Evolutionary conservation across 2,797 vertebrate species (phyloP), one percentile per base, ranked within the genome.

Genomic region (Onychomys leucogaster): DNA sequence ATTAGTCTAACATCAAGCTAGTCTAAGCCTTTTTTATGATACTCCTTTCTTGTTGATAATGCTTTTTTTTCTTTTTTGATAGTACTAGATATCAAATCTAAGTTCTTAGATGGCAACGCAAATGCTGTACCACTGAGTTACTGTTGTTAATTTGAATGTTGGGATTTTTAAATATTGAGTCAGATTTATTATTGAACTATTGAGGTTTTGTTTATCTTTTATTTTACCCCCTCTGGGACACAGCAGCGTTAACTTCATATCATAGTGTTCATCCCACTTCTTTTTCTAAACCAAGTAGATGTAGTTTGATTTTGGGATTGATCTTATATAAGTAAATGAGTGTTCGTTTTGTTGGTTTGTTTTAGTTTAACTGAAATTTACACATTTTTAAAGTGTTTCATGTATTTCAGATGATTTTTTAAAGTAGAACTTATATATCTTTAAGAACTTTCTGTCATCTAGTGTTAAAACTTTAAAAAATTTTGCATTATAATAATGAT

Each of bases 101-200:
- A 69, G 4, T 27, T 19, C 14, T 65, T 85, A 6, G 1, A 23
- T 25, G 7, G 13, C 29, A 27, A 84, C 3, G 16, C 59, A 85
- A 46, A 65, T 59, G n/a, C 21, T 75, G 46, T 83, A 65, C 32
- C 52, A 49, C 49, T 59, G 13, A 77, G 6, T 81, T 76, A 75
- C 83, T 13, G n/a, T 71, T 80, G 17, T 92, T 94, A 95, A 46
- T 89, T 96, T 95, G 41, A 91, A 57, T 89, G 23, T 90, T 86
- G 89, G 21, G 83, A 91, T 61, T 96, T 34, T 71, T 57, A 92
- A 87, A 84, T 94, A 84, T 17, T 94, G 46, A 32, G 91, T 92
- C 29, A 96, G 23, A 90, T 90, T 93, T 82, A 85, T 90, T 86
- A 89, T 59, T 82, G 65, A 90, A 85, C 14, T 89, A 32, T 55